phyloP scores from a whole-genome alignment of 2,113 vertebrate genomes.

The Mesocricetus auratus region DNA sequence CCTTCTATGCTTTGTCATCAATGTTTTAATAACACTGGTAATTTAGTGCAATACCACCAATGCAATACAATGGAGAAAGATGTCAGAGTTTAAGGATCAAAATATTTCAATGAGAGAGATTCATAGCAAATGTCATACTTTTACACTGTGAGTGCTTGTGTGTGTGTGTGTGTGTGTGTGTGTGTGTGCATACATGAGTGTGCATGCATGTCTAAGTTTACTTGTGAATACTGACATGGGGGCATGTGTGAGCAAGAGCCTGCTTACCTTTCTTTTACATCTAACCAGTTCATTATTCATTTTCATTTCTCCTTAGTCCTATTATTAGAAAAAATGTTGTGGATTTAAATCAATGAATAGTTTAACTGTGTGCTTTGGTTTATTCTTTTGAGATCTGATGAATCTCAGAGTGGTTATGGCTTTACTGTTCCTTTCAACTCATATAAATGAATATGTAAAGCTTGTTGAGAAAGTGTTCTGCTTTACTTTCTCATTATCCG shows the following conservation, averaged over 20 bases:
- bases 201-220: not conserved
- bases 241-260: not conserved
- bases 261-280: not conserved
- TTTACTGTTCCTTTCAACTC: not conserved
- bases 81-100: not conserved
- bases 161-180: not conserved
- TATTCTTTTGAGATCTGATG: not conserved
- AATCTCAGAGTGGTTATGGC: not conserved
- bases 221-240: not conserved
- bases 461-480: conserved; percentile 26
- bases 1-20: not conserved
- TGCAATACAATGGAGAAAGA: not conserved
- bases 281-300: not conserved
- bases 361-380: conserved; percentile 30
- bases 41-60: not conserved
- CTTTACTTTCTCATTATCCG: not conserved
- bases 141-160: not conserved
- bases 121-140: not conserved
- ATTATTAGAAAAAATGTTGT: conserved; percentile 4
- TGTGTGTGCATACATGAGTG: not conserved
- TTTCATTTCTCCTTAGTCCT: conserved; percentile 39
- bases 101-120: not conserved
- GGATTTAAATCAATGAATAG: conserved; percentile 12
- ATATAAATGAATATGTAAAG: not conserved
- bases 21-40: not conserved